Percentiles rank a stretch among this genome's conserved stretches.
phyloP scores from a whole-genome alignment of 2,797 vertebrate species.

The Crenichthys baileyi region DNA sequence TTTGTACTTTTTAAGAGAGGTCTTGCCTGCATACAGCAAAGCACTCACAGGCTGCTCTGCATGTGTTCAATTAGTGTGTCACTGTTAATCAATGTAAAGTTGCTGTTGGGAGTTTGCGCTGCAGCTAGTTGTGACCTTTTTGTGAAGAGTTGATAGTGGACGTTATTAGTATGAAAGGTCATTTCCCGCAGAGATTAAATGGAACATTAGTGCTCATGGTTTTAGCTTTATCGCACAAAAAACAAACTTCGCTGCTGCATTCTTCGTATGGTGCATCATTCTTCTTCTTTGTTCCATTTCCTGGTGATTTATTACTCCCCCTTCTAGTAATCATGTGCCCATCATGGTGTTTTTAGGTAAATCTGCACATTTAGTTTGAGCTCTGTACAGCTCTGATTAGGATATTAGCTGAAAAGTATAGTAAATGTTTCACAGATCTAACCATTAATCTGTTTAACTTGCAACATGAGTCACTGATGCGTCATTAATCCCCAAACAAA shows the following conservation, averaged over 20 bases:
- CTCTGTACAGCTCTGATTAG: not conserved
- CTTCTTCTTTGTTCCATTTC: constrained; percentile 2
- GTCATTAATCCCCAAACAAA: constrained; percentile 68
- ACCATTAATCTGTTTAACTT: constrained; percentile 25
- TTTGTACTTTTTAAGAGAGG: constrained; percentile 43
- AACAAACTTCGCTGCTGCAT: constrained; percentile 3
- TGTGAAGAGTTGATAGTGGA: constrained; percentile 5
- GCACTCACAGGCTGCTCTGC: constrained; percentile 42
- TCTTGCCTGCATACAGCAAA: constrained; percentile 38
- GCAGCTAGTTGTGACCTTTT: constrained; percentile 46
- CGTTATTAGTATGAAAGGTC: constrained; percentile 2
- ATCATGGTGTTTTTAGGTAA: not conserved
- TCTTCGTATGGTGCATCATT: not conserved
- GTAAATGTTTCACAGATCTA: constrained; percentile 14
- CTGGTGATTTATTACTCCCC: not conserved
- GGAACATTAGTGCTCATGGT: not conserved
- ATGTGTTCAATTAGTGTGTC: constrained; percentile 65
- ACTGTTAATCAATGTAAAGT: constrained; percentile 58
- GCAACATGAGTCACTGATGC: constrained; percentile 46
- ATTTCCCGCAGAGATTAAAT: constrained; percentile 15
- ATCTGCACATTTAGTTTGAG: not conserved
- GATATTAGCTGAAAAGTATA: not conserved
- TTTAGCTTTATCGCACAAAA: not conserved
- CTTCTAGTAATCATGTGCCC: not conserved
- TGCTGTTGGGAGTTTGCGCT: constrained; percentile 21